phyloP scores from a whole-genome alignment of 1,140 invertebrate species.

The Dufourea novaeangliae region DNA sequence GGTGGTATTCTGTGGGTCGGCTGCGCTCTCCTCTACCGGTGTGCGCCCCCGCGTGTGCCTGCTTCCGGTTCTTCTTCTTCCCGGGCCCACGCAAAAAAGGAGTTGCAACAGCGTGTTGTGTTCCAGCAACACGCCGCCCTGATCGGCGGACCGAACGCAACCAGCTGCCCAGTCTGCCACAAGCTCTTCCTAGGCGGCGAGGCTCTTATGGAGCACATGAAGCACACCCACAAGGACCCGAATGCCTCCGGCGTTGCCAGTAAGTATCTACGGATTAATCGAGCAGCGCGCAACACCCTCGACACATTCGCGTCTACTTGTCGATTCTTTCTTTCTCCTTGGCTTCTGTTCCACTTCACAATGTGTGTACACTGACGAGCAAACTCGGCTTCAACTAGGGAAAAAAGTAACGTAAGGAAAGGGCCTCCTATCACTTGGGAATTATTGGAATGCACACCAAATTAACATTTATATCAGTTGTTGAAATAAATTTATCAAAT shows the following conservation, averaged over 20 bases:
- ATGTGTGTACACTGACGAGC: no score
- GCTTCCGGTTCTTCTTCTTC: conserved; percentile 70
- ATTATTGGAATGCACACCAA: no score
- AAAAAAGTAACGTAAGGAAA: no score
- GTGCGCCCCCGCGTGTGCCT: conserved; percentile 67
- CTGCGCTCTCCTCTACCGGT: conserved; percentile 76
- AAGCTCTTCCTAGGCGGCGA: conserved; percentile 95
- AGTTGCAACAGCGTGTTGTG: conserved; percentile 92
- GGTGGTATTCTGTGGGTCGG: conserved; percentile 78
- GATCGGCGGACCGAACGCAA: conserved; percentile 93
- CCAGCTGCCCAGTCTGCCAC: conserved; percentile 94
- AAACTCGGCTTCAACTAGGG: no score
- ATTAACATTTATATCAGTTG: no score
- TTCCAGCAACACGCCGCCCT: conserved; percentile 97
- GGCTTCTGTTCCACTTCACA: not conserved
- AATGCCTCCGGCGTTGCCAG: conserved; percentile 93
- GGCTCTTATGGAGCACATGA: conserved; percentile 97
- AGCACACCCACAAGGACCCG: conserved; percentile 96
- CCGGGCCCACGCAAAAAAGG: conserved; percentile 83
- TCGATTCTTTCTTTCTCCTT: conserved; percentile 55
- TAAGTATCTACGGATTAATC: conserved; percentile 85
- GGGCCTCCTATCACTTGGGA: no score
- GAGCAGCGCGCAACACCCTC: conserved; percentile 58
- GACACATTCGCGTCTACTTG: conserved; percentile 50
- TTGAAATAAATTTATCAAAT: no score